Percentiles rank a stretch among this genome's conserved stretches.
phyloP scores from a whole-genome alignment of 1,140 invertebrate species.

The Drosophila kepulauana region DNA sequence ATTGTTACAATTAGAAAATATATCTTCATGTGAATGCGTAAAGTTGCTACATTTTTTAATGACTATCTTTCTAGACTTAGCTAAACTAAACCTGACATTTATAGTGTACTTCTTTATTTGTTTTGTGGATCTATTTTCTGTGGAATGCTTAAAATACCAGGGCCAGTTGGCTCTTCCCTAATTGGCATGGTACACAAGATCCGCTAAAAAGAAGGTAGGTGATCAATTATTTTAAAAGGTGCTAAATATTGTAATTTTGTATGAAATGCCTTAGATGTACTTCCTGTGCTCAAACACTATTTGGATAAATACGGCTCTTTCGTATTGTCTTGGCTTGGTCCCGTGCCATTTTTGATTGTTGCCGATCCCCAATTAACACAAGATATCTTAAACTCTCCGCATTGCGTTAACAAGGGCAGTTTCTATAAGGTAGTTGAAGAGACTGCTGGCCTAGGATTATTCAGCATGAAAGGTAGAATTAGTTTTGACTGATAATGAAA shows the following conservation, averaged over 20 bases:
- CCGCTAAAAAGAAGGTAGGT: conserved; percentile 63
- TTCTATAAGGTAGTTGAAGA: conserved; percentile 76
- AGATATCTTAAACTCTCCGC: conserved; percentile 73
- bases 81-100: not conserved
- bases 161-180: conserved; percentile 72
- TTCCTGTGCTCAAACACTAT: conserved; percentile 51
- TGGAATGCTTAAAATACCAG: conserved; percentile 75
- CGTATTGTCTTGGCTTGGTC: conserved; percentile 75
- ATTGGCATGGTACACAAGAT: conserved; percentile 72
- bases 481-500: too few species aligned
- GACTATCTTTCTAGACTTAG: too few species aligned
- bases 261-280: conserved; percentile 56
- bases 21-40: too few species aligned
- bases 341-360: conserved; percentile 69
- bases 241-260: not conserved
- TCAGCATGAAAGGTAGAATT: conserved; percentile 69
- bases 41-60: too few species aligned
- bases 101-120: conserved; percentile 53
- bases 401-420: conserved; percentile 75
- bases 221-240: not conserved
- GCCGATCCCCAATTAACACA: conserved; percentile 68
- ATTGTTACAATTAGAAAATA: too few species aligned
- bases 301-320: conserved; percentile 56
- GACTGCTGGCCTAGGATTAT: conserved; percentile 65
- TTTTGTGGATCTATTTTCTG: conserved; percentile 72